Evolutionary conservation across 2,113 vertebrate genomes (phyloP).

Genomic region (Nematolebias whitei): DNA sequence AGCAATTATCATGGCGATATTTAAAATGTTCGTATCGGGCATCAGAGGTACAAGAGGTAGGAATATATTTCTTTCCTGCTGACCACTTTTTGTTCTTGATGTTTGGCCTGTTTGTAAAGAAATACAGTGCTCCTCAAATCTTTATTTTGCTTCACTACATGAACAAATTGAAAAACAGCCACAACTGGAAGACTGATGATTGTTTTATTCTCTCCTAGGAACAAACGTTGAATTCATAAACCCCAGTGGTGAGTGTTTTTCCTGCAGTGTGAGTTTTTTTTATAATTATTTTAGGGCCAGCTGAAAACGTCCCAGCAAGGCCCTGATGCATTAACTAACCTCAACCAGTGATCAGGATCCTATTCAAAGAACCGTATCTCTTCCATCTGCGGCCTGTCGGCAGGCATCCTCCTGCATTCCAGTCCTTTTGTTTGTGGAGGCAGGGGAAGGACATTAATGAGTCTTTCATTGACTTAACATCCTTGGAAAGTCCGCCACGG

Average conservation of each 20-base stretch:
- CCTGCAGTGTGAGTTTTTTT: constrained; percentile 1
- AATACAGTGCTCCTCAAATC: constrained; percentile 29
- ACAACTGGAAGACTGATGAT: constrained; percentile 20
- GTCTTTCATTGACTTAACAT: constrained; percentile 79
- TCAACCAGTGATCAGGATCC: constrained; percentile 67
- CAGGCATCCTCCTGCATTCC: constrained; percentile 82
- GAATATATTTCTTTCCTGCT: constrained; percentile 41
- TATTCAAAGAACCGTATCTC: constrained; percentile 72
- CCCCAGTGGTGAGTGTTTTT: constrained; percentile 23
- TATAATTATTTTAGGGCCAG: constrained; percentile 41
- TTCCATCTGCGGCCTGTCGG: constrained; percentile 69
- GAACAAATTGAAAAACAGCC: constrained; percentile 19
- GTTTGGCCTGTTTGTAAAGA: constrained; percentile 43
- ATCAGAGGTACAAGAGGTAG: constrained; percentile 50
- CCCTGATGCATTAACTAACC: constrained; percentile 59
- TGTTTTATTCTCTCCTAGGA: constrained; percentile 14
- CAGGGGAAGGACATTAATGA: constrained; percentile 75
- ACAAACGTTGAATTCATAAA: constrained; percentile 41
- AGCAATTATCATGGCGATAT: constrained; percentile 80
- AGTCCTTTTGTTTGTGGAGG: constrained; percentile 78
- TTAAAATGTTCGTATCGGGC: constrained; percentile 73
- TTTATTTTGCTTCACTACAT: constrained; percentile 11
- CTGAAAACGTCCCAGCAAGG: constrained; percentile 60
- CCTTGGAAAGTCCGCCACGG: constrained; percentile 79
- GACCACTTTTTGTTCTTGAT: constrained; percentile 40